These are phyloP conservation scores for Conus betulinus DNA, from an alignment of 1,140 invertebrate species.

Conservation along the genomic window DNA sequence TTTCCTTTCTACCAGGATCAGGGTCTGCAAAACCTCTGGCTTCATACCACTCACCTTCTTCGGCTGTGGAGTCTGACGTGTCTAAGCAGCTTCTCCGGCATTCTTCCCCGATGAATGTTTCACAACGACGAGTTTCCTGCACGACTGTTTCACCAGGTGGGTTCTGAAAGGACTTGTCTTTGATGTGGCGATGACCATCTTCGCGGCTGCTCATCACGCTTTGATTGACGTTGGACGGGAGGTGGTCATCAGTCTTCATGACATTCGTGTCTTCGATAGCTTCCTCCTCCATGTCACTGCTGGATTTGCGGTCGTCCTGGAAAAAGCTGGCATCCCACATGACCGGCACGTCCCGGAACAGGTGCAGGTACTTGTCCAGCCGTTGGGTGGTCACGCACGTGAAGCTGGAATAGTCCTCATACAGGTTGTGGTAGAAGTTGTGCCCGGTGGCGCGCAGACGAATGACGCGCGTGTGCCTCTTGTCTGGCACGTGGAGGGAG, in stretches of 20 bases:
- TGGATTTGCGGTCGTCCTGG: background rate
- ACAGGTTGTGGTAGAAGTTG: constrained; percentile 1
- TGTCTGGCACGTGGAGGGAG: constrained; percentile 27
- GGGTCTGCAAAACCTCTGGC: no score
- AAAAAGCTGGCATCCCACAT: constrained; percentile 17
- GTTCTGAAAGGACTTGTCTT: no score
- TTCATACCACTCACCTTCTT: background rate
- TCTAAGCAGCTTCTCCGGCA: no score
- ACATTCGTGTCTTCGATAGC: background rate
- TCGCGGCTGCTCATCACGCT: no score
- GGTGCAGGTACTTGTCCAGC: constrained; percentile 12
- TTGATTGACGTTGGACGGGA: no score
- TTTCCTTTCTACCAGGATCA: background rate
- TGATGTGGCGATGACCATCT: no score
- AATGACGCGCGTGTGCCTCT: background rate
- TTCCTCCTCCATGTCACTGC: background rate
- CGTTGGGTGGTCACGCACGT: background rate
- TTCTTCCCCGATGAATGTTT: no score
- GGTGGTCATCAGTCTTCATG: no score
- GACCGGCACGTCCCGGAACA: constrained; percentile 26
- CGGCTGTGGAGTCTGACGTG: no score
- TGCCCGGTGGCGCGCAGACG: background rate
- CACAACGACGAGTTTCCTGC: background rate
- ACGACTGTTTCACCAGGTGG: background rate
- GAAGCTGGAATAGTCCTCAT: constrained; percentile 31